A percentile compares a stretch with the other conserved stretches of the same genome.
Evolutionary conservation across 2,888 invertebrate species (phyloP).

Genomic region (Pachydiplax longipennis): DNA sequence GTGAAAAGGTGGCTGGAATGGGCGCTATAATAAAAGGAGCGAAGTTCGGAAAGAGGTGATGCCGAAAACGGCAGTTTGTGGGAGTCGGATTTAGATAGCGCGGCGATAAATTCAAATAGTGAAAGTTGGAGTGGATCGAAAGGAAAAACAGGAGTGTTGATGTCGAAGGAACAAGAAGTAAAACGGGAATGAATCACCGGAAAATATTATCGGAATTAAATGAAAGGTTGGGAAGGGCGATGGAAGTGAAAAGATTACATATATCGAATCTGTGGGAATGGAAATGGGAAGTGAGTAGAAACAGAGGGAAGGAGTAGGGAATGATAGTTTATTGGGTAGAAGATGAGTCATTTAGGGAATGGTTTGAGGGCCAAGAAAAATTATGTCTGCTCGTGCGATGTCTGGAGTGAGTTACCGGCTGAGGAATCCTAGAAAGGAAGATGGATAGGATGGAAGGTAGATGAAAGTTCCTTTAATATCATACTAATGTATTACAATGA

Average conservation of each 20-base stretch:
- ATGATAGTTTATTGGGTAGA: background rate
- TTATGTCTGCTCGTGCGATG: background rate
- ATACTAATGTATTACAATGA: too few relatives aligned
- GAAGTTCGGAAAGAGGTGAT: background rate
- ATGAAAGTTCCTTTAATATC: too few relatives aligned
- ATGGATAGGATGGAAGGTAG: too few relatives aligned
- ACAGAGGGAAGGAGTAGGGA: background rate
- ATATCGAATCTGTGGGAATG: background rate
- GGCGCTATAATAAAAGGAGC: background rate
- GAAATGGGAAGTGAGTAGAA: background rate
- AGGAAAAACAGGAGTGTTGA: background rate
- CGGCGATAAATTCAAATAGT: background rate
- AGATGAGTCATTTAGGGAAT: background rate
- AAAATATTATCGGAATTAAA: background rate
- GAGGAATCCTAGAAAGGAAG: too few relatives aligned
- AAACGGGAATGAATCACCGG: background rate
- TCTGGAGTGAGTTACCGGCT: too few relatives aligned
- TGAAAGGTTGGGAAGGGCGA: background rate
- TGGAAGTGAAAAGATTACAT: background rate
- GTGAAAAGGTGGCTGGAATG: too few relatives aligned
- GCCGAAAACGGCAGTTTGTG: background rate
- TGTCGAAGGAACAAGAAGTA: background rate
- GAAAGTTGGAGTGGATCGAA: background rate
- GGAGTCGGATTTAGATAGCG: background rate
- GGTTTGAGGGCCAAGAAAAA: background rate